Conservation (phyloP, 2,888 invertebrate species). For the Yponomeuta sedellus region DNA sequence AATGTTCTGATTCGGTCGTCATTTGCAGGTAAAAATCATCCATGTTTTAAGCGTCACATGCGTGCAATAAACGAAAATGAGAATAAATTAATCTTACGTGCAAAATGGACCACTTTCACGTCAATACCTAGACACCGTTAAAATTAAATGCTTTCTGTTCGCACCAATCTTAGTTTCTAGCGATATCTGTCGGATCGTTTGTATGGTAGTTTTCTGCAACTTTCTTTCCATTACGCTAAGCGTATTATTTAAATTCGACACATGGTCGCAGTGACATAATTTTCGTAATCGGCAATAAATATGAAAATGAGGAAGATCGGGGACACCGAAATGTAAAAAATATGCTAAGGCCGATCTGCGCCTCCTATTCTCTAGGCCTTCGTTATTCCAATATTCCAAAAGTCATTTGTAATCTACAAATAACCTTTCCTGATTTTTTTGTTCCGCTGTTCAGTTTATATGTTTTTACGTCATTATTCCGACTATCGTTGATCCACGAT, state of each 20-base stretch:
- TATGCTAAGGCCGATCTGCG: background rate
- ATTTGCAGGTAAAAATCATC: background rate
- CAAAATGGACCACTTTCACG: background rate
- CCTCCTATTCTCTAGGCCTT: background rate
- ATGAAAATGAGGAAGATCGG: background rate
- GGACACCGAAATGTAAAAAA: background rate
- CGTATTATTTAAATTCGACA: background rate
- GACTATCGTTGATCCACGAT: no score
- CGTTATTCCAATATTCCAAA: background rate
- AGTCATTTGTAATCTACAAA: no score
- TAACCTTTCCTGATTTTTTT: no score
- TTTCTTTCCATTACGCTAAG: background rate
- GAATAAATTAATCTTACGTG: background rate
- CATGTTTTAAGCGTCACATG: background rate
- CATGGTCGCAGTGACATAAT: background rate
- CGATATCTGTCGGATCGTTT: background rate
- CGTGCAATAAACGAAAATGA: background rate
- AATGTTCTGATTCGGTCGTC: background rate
- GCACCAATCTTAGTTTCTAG: background rate
- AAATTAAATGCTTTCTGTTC: background rate
- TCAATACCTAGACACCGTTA: background rate
- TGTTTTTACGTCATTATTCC: no score
- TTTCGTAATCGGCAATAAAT: background rate
- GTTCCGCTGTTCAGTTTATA: no score
- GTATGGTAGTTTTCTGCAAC: background rate